phyloP scores from a whole-genome alignment of 2,888 invertebrate species.

The Pristionchus arcanus region DNA sequence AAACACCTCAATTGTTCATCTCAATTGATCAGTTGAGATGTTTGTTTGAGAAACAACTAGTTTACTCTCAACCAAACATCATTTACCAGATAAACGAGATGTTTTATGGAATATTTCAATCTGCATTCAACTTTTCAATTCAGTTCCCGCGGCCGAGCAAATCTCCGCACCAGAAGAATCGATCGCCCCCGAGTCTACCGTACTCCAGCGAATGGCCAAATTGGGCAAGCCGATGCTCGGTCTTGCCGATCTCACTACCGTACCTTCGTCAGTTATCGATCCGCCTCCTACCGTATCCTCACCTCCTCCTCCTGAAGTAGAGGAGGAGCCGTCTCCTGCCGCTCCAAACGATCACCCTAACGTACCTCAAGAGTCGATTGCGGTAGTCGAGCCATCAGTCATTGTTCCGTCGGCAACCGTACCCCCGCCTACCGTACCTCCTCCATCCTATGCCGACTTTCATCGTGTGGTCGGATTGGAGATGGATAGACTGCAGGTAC shows the following conservation, averaged over 20 bases:
- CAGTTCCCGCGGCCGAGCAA: background rate
- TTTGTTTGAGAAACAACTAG: background rate
- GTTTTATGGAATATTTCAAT: no score
- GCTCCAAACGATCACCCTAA: background rate
- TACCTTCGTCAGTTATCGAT: background rate
- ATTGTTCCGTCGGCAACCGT: background rate
- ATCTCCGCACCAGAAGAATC: background rate
- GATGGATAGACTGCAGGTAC: constrained; percentile 52
- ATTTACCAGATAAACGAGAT: no score
- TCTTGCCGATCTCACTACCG: constrained; percentile 37
- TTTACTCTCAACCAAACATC: no score
- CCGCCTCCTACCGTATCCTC: constrained; percentile 13
- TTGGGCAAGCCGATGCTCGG: constrained; percentile 50
- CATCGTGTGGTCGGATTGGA: constrained; percentile 46
- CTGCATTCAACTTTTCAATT: background rate
- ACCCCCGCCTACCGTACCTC: no score
- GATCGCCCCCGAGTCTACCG: background rate
- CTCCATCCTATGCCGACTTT: constrained; percentile 46
- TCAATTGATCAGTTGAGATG: no score
- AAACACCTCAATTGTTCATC: no score
- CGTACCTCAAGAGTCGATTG: background rate
- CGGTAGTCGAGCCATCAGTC: background rate
- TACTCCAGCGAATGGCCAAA: constrained; percentile 38
- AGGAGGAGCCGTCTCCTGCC: background rate
- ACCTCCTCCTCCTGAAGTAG: background rate